Conservation (phyloP, 2,797 vertebrate species). For the Delichon dasypus region DNA sequence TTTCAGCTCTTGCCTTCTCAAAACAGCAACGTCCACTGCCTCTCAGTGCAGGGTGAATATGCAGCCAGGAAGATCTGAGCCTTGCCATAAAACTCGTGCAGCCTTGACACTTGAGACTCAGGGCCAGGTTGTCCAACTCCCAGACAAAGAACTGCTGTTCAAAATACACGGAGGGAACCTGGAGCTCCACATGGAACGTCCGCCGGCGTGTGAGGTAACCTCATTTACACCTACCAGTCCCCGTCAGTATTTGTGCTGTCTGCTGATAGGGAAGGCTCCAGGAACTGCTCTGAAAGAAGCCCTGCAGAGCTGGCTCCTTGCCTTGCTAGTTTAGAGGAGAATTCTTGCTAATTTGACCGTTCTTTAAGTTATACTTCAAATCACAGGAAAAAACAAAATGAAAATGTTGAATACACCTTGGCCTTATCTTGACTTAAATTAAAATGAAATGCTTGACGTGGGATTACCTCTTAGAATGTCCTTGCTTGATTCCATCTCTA, state of each 20-base stretch:
- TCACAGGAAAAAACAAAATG: not conserved
- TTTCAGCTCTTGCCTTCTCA: not conserved
- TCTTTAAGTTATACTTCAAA: not conserved
- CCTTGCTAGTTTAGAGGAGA: not conserved
- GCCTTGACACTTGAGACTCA: not conserved
- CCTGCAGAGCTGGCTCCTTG: not conserved
- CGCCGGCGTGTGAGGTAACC: not conserved
- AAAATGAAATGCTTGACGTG: not conserved
- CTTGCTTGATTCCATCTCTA: not conserved
- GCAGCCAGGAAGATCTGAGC: not conserved
- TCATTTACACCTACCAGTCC: not conserved
- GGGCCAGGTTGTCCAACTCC: not conserved
- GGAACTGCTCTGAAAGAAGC: not conserved
- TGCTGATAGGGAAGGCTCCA: not conserved
- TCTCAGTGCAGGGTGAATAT: not conserved
- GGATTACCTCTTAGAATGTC: not conserved
- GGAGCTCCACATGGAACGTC: not conserved
- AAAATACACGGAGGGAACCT: not conserved
- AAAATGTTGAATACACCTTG: not conserved
- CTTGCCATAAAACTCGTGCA: not conserved
- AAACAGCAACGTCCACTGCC: not conserved
- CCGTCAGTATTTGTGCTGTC: not conserved
- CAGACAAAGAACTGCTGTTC: slow-evolving; percentile 23
- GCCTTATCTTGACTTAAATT: not conserved
- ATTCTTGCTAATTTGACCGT: not conserved